phyloP scores from a whole-genome alignment of 2,888 invertebrate genomes.

The Adela reaumurella region DNA sequence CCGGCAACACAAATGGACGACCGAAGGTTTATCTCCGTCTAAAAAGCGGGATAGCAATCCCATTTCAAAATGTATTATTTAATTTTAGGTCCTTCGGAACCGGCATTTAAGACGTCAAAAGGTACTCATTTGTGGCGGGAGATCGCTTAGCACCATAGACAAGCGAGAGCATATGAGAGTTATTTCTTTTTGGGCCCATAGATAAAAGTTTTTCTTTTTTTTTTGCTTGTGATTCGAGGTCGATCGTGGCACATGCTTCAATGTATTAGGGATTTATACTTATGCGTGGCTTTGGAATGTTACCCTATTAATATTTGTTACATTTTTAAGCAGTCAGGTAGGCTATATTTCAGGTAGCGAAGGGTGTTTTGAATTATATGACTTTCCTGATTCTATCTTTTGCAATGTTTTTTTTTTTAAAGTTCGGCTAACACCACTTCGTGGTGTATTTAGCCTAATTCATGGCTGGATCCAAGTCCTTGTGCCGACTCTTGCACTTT shows the following conservation, averaged over 20 bases:
- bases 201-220: background rate
- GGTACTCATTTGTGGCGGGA: slow-evolving; percentile 50
- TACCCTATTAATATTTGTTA: background rate
- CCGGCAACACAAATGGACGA: slow-evolving; percentile 44
- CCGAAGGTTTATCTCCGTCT: slow-evolving; percentile 52
- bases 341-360: background rate
- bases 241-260: background rate
- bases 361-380: background rate
- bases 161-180: slow-evolving; percentile 10
- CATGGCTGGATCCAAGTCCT: no score
- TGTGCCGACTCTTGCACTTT: no score
- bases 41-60: slow-evolving; percentile 54
- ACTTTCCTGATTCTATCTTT: background rate
- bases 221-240: background rate
- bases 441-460: no score
- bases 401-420: background rate
- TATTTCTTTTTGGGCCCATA: background rate
- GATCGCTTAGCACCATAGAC: slow-evolving; percentile 38
- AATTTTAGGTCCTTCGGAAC: slow-evolving; percentile 37
- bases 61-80: slow-evolving; percentile 58
- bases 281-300: background rate
- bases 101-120: slow-evolving; percentile 54
- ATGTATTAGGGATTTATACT: background rate
- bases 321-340: background rate
- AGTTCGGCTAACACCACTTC: no score